Percentiles rank a stretch among this genome's conserved stretches.
Evolutionary conservation across 2,113 vertebrate species (phyloP).

Genomic region (Platichthys stellatus): DNA sequence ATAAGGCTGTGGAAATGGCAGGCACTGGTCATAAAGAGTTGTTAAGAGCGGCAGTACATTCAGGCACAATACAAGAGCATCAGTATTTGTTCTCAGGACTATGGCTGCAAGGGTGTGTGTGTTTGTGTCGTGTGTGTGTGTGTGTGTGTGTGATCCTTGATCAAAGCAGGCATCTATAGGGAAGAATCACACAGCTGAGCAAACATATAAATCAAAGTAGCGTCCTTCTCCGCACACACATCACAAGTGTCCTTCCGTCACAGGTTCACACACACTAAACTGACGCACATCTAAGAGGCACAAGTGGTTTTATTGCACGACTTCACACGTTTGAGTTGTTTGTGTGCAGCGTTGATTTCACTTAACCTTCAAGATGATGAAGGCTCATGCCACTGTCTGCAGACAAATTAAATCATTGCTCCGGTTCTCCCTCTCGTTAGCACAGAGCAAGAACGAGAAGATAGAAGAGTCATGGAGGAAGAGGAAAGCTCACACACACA

Average conservation of each 20-base stretch:
- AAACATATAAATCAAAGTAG: constrained; percentile 66
- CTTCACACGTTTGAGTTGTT: background rate
- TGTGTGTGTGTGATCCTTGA: constrained; percentile 27
- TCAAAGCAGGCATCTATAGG: constrained; percentile 55
- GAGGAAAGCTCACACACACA: background rate
- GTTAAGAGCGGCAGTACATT: constrained; percentile 21
- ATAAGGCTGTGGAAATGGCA: constrained; percentile 71
- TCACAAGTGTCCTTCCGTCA: constrained; percentile 31
- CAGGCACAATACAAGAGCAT: constrained; percentile 25
- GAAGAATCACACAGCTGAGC: constrained; percentile 54
- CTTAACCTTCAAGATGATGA: background rate
- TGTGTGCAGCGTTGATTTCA: background rate
- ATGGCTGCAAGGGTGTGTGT: background rate
- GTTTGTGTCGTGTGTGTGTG: constrained; percentile 2
- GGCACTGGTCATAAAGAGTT: constrained; percentile 38
- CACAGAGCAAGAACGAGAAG: background rate
- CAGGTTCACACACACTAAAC: constrained; percentile 9
- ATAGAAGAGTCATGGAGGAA: background rate
- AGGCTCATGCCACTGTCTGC: constrained; percentile 1
- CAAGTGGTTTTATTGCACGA: too few species aligned
- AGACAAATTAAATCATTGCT: background rate
- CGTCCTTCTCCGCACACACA: constrained; percentile 37
- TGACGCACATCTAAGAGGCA: constrained; percentile 2
- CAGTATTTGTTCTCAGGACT: constrained; percentile 26
- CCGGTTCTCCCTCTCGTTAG: background rate